phyloP scores from a whole-genome alignment of 1,140 invertebrate genomes.

The Octopus sinensis region DNA sequence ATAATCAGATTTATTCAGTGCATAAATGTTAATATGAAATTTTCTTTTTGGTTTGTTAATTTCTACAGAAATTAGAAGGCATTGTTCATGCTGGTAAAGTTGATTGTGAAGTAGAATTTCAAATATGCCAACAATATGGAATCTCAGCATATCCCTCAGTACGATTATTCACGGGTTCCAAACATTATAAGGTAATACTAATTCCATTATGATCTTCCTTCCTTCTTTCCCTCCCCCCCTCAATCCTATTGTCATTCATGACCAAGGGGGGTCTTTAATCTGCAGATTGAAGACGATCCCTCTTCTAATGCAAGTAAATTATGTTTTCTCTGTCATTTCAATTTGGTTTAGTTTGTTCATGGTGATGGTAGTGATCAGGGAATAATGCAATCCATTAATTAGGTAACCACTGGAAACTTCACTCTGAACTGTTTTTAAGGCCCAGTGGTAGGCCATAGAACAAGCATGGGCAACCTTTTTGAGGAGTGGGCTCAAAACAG shows the following conservation, averaged over 20 bases:
- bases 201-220: slow-evolving; percentile 4
- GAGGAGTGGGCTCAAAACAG: too few relatives aligned
- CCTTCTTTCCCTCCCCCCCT: background rate
- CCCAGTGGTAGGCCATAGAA: too few relatives aligned
- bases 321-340: too few relatives aligned
- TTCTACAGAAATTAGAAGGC: slow-evolving; percentile 59
- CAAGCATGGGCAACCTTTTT: too few relatives aligned
- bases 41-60: slow-evolving; percentile 19
- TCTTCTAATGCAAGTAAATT: background rate
- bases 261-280: background rate
- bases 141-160: slow-evolving; percentile 63
- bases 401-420: too few relatives aligned
- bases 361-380: too few relatives aligned
- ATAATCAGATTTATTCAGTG: too few relatives aligned
- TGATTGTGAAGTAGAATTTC: slow-evolving; percentile 61
- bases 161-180: slow-evolving; percentile 50
- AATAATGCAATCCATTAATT: too few relatives aligned
- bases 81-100: slow-evolving; percentile 61
- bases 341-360: too few relatives aligned
- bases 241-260: background rate
- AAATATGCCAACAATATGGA: slow-evolving; percentile 58
- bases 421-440: too few relatives aligned
- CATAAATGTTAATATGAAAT: background rate
- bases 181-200: background rate
- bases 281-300: background rate